These are phyloP conservation scores for Heterocephalus glaber DNA, from an alignment of 2,113 vertebrate species.

Conservation along the genomic window DNA sequence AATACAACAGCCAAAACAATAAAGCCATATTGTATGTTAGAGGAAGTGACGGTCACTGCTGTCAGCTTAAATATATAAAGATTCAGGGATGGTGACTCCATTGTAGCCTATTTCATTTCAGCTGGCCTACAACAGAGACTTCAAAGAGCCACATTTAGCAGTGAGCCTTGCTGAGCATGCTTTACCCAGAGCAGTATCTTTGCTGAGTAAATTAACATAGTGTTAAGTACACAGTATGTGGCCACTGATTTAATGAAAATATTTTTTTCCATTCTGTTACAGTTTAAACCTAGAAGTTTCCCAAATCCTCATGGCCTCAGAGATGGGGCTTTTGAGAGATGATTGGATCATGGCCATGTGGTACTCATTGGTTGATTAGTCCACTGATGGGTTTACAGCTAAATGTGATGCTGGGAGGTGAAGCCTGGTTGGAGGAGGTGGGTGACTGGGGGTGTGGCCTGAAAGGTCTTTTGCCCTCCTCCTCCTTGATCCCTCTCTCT, in stretches of 20 bases:
- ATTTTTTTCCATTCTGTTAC: neutral
- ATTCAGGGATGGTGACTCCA: neutral
- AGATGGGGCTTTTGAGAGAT: neutral
- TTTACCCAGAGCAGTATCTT: neutral
- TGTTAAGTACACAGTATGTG: neutral
- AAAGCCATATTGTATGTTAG: neutral
- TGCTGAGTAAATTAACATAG: neutral
- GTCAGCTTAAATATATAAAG: neutral
- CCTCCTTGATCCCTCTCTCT: too few species aligned
- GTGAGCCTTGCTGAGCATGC: too few species aligned
- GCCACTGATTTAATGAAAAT: neutral
- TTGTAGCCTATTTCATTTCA: neutral
- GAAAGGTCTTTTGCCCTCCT: too few species aligned
- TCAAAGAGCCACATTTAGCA: neutral
- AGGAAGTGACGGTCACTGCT: neutral
- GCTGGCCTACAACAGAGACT: too few species aligned
- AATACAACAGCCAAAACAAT: neutral
- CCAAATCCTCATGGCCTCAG: neutral
- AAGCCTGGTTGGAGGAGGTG: too few species aligned
- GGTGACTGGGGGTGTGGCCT: too few species aligned
- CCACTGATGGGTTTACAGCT: too few species aligned
- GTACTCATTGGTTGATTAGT: too few species aligned
- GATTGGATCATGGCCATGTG: neutral
- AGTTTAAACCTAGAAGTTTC: neutral
- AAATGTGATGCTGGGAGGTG: too few species aligned